Percentiles rank a stretch among this genome's conserved stretches.
These are phyloP conservation scores for Psittacara wagleri DNA, from an alignment of 2,113 vertebrate genomes.

Conservation along the genomic window DNA sequence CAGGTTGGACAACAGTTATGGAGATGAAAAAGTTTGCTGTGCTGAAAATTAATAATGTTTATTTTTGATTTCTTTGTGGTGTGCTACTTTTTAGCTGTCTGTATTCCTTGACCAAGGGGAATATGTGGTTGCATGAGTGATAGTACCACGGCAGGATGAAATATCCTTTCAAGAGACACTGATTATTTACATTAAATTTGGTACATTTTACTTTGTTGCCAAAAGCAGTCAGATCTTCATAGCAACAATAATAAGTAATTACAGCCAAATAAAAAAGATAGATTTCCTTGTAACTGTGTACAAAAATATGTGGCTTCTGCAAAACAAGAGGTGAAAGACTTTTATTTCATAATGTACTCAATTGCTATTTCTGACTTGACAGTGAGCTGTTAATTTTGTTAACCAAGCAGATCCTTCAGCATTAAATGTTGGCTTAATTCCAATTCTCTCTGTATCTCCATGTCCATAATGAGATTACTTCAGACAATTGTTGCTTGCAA, in stretches of 20 bases:
- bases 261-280: not conserved
- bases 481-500: not conserved
- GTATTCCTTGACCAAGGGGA: not conserved
- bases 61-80: not conserved
- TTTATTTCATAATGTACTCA: not conserved
- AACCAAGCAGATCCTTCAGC: not conserved
- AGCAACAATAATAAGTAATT: not conserved
- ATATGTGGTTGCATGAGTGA: not conserved
- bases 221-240: not conserved
- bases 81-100: not conserved
- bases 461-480: conserved; percentile 2
- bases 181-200: not conserved
- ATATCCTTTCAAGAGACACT: not conserved
- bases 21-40: not conserved
- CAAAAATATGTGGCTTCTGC: not conserved
- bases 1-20: not conserved
- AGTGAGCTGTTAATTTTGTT: not conserved
- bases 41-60: not conserved
- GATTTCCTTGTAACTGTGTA: not conserved
- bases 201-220: not conserved
- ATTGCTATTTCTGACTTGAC: not conserved
- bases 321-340: not conserved
- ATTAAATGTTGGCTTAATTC: not conserved
- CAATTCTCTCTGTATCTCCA: not conserved
- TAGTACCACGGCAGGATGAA: not conserved